Conservation (phyloP, 2,888 invertebrate genomes). For the Brachyptera risi region DNA sequence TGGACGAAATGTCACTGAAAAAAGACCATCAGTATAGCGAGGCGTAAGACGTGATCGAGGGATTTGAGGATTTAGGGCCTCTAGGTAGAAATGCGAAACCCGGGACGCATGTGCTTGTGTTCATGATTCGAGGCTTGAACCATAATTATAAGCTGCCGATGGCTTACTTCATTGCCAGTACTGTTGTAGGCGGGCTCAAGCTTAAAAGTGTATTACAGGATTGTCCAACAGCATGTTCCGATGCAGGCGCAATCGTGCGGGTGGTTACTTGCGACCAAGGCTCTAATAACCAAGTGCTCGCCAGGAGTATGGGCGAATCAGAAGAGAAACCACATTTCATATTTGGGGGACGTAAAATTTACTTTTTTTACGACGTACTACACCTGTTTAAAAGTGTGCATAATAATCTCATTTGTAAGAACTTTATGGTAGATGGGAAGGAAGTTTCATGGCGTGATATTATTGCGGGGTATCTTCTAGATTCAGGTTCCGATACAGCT, state of each 20-base stretch:
- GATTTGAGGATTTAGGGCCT: too few species aligned
- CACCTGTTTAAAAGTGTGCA: conserved; percentile 6
- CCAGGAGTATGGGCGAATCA: neutral
- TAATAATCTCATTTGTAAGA: neutral
- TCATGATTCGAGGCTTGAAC: conserved; percentile 11
- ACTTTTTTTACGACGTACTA: conserved; percentile 6
- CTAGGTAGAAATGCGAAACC: too few species aligned
- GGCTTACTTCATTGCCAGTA: conserved; percentile 1
- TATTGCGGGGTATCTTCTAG: neutral
- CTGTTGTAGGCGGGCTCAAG: neutral
- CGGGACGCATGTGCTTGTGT: neutral
- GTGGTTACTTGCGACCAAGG: conserved; percentile 23
- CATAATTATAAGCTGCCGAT: conserved; percentile 12
- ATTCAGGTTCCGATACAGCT: neutral
- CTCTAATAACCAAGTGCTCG: conserved; percentile 2
- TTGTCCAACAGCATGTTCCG: neutral
- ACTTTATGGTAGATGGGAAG: neutral
- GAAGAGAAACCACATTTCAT: neutral
- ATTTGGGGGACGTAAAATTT: neutral
- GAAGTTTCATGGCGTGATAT: conserved; percentile 3
- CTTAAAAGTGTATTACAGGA: neutral
- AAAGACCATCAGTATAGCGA: too few species aligned
- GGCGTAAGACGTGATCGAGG: too few species aligned
- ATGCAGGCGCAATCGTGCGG: conserved; percentile 6
- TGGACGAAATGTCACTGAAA: too few species aligned